Percentiles rank a stretch among this genome's conserved stretches.
Conservation (phyloP, 2,797 vertebrate species). For the Molossus molossus region DNA sequence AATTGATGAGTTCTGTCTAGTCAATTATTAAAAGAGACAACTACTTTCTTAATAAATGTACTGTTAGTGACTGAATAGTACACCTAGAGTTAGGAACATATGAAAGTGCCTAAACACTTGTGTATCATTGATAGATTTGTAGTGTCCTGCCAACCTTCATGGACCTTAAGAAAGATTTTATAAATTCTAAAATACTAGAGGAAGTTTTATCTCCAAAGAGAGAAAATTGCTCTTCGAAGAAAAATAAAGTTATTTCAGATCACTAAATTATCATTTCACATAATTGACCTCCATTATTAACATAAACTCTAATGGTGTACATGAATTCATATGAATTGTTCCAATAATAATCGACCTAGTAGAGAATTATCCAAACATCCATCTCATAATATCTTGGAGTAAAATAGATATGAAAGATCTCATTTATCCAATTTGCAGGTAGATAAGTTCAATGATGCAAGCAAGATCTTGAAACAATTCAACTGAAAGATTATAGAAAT, state of each 20-base stretch:
- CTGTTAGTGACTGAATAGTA: not conserved
- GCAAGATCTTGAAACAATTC: slow-evolving; percentile 14
- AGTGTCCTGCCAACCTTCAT: not conserved
- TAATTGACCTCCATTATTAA: not conserved
- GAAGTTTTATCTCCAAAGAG: not conserved
- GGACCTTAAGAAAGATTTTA: slow-evolving; percentile 37
- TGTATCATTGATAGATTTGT: not conserved
- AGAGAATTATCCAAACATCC: not conserved
- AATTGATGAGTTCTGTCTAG: not conserved
- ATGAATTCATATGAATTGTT: not conserved
- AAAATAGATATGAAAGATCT: not conserved
- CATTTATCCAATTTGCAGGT: not conserved
- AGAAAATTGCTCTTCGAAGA: not conserved
- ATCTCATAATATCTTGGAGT: not conserved
- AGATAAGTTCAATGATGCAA: not conserved
- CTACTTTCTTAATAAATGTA: slow-evolving; percentile 22
- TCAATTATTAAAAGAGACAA: slow-evolving; percentile 45
- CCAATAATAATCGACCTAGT: not conserved
- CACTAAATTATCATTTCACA: not conserved
- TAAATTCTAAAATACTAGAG: slow-evolving; percentile 19
- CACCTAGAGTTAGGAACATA: not conserved
- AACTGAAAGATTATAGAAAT: not conserved
- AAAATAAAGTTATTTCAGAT: slow-evolving; percentile 32
- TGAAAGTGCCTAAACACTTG: not conserved
- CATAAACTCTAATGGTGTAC: not conserved